Evolutionary conservation across 2,888 invertebrate species (phyloP), one percentile per base, ranked within the genome.

Genomic region (Agrilus mali): DNA sequence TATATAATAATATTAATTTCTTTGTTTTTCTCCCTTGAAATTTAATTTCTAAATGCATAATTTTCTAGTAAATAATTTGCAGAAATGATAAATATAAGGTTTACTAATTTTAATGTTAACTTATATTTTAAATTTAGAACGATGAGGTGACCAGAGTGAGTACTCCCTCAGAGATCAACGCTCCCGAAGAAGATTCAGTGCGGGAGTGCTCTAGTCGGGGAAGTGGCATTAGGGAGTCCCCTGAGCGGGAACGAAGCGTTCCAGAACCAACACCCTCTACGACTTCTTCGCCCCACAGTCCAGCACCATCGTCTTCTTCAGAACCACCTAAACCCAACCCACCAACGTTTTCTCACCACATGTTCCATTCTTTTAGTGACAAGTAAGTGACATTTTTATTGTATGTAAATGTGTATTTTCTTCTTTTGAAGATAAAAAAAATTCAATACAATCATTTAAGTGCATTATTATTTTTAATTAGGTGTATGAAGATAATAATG

Each of bases 291-390:
- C 65, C 69, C 33, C 68, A 65, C 49, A 77, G 74, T 60, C 77
- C 77, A 42, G 70, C 77, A 45, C 71, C 75, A 44, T 74, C 74
- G 38, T 71, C 71, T 43, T 71, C 72, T 53, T 71, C 75, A 35
- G 75, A 76, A 55, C 82, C 72, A 60, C 80, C 69, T 60, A 77
- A 57, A 55, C 71, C 57, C 59, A 60, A 67, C 14, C 76, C 79
- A 12, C 74, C 74, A 15, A 71, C 81, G n/a, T 78, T 80, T 36
- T 68, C 75, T 3, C 81, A 78, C 53, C 75, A 78, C 60, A 75
- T 82, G 57, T 83, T 83, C 64, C 27, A 27, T 27, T 78, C 80
- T 32, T 75, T 75, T 51, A 69, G 66, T 45, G 74, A 75, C 51
- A 69, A 70, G 75, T 75, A 57, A 70, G 73, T 55, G 6, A 13